Evolutionary conservation across 2,888 invertebrate genomes (phyloP).

Genomic region (Watsonalla cultraria): DNA sequence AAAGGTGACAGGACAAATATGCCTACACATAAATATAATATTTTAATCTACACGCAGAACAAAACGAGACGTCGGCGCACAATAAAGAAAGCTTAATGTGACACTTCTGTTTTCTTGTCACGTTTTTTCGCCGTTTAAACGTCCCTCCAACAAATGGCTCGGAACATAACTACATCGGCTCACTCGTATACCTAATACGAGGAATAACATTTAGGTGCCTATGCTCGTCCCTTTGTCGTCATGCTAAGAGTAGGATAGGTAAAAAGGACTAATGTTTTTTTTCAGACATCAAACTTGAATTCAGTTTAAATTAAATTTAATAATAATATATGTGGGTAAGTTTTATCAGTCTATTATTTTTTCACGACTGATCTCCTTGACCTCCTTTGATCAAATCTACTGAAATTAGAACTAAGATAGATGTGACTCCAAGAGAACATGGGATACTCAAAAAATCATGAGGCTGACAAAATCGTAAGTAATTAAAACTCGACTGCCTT

Average conservation of each 20-base stretch:
- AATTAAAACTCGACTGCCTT: too few relatives aligned
- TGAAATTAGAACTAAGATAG: too few relatives aligned
- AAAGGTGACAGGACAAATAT: neutral
- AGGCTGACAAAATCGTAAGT: too few relatives aligned
- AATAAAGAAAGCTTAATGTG: conserved; percentile 67
- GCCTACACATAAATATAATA: conserved; percentile 47
- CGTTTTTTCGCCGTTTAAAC: conserved; percentile 69
- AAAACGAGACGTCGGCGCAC: conserved; percentile 49
- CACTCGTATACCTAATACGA: conserved; percentile 38
- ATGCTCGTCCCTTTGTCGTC: conserved; percentile 1
- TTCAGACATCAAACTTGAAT: too few relatives aligned
- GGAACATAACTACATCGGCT: conserved; percentile 59
- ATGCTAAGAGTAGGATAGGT: neutral
- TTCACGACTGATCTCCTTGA: too few relatives aligned
- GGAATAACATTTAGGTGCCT: conserved; percentile 32
- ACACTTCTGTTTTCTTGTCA: conserved; percentile 67
- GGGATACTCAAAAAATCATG: too few relatives aligned
- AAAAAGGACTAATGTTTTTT: neutral
- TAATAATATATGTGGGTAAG: too few relatives aligned
- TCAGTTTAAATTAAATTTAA: too few relatives aligned
- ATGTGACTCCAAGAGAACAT: too few relatives aligned
- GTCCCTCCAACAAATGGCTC: conserved; percentile 61
- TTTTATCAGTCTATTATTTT: too few relatives aligned
- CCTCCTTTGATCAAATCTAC: too few relatives aligned
- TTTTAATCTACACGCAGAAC: conserved; percentile 62